Percentiles rank a stretch among this genome's conserved stretches.
Conservation (phyloP, 2,797 vertebrate genomes). For the Neosilurus hyrtlii region DNA sequence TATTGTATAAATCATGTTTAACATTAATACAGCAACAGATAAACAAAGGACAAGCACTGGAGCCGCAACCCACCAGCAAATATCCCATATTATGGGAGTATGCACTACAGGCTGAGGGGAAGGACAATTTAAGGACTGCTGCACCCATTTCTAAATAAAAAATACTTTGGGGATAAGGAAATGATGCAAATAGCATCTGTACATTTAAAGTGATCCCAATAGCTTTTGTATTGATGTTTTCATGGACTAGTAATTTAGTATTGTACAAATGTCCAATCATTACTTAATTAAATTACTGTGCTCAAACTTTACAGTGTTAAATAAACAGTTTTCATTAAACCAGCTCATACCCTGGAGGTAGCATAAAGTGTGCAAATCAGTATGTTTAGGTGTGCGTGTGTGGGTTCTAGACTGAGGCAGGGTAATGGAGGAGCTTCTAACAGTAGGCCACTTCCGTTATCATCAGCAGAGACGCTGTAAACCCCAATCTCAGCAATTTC, state of each 20-base stretch:
- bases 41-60: slow-evolving; percentile 23
- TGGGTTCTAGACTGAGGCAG: slow-evolving; percentile 25
- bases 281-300: slow-evolving; percentile 30
- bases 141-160: background rate
- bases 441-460: slow-evolving; percentile 51
- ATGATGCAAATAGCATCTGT: background rate
- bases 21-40: slow-evolving; percentile 32
- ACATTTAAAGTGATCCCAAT: background rate
- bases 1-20: slow-evolving; percentile 32
- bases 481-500: slow-evolving; percentile 70
- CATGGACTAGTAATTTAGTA: background rate
- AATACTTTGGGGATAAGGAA: background rate
- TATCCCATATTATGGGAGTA: background rate
- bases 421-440: slow-evolving; percentile 52
- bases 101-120: background rate
- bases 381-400: slow-evolving; percentile 7
- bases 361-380: slow-evolving; percentile 1
- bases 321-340: slow-evolving; percentile 28
- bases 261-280: background rate
- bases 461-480: slow-evolving; percentile 54
- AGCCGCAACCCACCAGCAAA: slow-evolving; percentile 4
- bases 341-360: slow-evolving; percentile 16
- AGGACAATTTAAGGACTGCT: background rate
- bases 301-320: slow-evolving; percentile 32
- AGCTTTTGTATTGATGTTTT: slow-evolving; percentile 3